These are phyloP conservation scores for Crambe crambe DNA, from an alignment of 37 sponge, comb jelly and placozoan species.

Conservation along the genomic window DNA sequence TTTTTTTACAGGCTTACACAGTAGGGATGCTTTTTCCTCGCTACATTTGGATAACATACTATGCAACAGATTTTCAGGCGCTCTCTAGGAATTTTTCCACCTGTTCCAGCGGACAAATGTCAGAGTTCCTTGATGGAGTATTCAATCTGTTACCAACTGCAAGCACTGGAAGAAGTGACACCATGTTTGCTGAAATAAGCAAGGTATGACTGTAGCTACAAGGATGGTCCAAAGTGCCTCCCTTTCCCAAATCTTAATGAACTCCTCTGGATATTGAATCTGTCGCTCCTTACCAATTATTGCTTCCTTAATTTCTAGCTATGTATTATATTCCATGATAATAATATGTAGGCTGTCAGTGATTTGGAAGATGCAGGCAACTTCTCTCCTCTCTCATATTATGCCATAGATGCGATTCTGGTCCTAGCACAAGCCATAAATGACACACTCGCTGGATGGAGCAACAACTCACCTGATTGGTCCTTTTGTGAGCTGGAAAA, in stretches of 20 bases:
- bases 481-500: conserved; percentile 6
- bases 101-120: background rate
- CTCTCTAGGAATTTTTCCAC: background rate
- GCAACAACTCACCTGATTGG: conserved; percentile 10
- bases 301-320: no score
- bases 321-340: no score
- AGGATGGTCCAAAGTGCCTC: no score
- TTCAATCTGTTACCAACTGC: background rate
- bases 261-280: no score
- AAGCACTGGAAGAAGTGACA: background rate
- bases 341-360: no score
- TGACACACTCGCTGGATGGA: background rate
- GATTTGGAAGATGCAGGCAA: no score
- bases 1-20: background rate
- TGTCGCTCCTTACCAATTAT: no score
- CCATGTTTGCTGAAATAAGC: background rate
- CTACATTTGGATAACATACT: background rate
- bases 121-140: background rate
- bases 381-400: no score
- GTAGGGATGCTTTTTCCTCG: background rate
- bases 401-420: conserved; percentile 3
- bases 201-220: background rate
- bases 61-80: background rate
- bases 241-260: background rate
- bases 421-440: conserved; percentile 1